phyloP scores from a whole-genome alignment of 2,888 invertebrate species.

The Zele albiditarsus region DNA sequence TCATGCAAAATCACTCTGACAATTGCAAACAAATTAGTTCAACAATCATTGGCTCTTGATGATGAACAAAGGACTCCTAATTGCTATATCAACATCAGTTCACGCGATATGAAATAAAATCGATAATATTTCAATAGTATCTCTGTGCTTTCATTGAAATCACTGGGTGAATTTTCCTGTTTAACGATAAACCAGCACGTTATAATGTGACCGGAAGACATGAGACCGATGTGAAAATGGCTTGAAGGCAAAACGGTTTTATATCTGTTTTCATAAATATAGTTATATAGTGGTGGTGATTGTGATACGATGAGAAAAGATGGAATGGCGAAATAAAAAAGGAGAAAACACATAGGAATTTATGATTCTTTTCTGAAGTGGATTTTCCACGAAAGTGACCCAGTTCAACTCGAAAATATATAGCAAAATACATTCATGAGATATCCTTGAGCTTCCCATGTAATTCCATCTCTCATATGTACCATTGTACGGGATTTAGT shows the following conservation, averaged over 20 bases:
- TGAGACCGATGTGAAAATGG: background rate
- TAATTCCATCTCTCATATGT: background rate
- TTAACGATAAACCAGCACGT: background rate
- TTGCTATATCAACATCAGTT: background rate
- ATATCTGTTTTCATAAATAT: background rate
- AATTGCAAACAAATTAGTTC: too few species aligned
- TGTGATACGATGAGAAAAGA: background rate
- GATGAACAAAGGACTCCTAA: background rate
- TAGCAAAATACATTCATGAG: background rate
- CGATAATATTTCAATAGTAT: background rate
- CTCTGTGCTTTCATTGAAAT: background rate
- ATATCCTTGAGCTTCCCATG: background rate
- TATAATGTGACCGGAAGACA: background rate
- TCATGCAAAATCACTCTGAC: too few species aligned
- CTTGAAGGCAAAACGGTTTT: background rate
- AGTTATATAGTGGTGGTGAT: background rate
- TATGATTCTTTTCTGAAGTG: slow-evolving; percentile 15
- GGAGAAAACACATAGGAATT: slow-evolving; percentile 11
- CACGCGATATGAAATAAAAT: background rate
- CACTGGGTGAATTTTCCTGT: background rate
- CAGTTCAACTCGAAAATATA: background rate
- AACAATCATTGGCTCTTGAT: too few species aligned
- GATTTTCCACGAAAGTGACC: slow-evolving; percentile 17
- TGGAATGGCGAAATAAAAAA: background rate
- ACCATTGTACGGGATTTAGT: background rate